A percentile compares a stretch with the other conserved stretches of the same genome.
These are phyloP conservation scores for Arizona elegans DNA, from an alignment of 2,113 vertebrate species.

Conservation along the genomic window DNA sequence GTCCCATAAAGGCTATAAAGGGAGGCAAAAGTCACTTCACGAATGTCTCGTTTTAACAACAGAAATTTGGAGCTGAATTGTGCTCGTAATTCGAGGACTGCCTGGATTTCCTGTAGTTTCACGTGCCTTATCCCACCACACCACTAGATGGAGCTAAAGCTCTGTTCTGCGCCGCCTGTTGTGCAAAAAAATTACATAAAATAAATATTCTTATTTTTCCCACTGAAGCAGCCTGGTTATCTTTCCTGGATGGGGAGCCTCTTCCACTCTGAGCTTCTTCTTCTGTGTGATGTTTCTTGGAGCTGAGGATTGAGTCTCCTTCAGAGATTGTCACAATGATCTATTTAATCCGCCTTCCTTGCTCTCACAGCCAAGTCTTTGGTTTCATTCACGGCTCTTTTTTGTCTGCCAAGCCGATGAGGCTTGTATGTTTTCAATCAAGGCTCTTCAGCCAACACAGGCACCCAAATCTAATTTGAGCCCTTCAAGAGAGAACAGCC, in stretches of 20 bases:
- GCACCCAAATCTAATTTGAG: slow-evolving; percentile 15
- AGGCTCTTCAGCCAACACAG: neutral
- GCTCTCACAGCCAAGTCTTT: neutral
- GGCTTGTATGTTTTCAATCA: slow-evolving; percentile 4
- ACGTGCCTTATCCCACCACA: neutral
- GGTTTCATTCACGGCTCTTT: neutral
- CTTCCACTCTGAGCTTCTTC: neutral
- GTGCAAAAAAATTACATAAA: neutral
- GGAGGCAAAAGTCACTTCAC: too few relatives aligned
- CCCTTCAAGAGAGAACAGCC: neutral
- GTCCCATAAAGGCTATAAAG: too few relatives aligned
- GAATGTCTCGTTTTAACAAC: too few relatives aligned
- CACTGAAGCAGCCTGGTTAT: too few relatives aligned
- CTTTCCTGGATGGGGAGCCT: neutral
- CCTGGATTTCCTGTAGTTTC: fast-evolving
- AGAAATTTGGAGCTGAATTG: too few relatives aligned
- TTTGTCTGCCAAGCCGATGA: neutral
- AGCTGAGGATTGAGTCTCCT: neutral
- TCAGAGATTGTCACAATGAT: neutral
- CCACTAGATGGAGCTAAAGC: slow-evolving; percentile 2
- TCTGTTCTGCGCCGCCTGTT: neutral
- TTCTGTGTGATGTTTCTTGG: neutral
- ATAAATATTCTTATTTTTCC: neutral
- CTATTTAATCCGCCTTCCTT: neutral
- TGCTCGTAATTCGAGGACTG: too few relatives aligned